A percentile compares a stretch with the other conserved stretches of the same genome.
phyloP scores from a whole-genome alignment of 2,888 invertebrate genomes.

The Chymomyza amoena region DNA sequence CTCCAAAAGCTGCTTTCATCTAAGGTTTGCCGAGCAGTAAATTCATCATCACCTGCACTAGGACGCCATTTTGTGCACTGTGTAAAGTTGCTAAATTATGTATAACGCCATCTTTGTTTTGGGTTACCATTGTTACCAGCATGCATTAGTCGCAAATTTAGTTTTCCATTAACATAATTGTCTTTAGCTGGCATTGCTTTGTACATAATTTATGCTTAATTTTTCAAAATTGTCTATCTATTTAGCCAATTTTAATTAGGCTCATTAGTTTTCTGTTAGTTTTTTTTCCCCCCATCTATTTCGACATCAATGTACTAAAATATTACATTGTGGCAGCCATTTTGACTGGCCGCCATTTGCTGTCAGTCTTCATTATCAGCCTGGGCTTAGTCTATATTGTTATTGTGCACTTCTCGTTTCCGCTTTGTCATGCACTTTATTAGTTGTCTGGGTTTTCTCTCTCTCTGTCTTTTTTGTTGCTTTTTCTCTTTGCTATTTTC shows the following conservation, averaged over 20 bases:
- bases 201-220: background rate
- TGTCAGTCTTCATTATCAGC: background rate
- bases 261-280: background rate
- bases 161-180: background rate
- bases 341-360: background rate
- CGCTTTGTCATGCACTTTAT: background rate
- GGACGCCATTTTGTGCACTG: background rate
- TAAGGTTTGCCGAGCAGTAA: background rate
- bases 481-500: constrained; percentile 29
- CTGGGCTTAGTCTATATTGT: background rate
- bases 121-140: background rate
- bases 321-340: background rate
- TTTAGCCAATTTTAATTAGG: background rate
- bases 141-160: background rate
- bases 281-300: background rate
- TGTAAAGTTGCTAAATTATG: background rate
- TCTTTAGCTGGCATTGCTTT: background rate
- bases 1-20: background rate
- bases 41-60: background rate
- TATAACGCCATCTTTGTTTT: background rate
- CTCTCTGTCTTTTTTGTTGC: background rate
- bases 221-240: background rate
- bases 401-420: constrained; percentile 2
- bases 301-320: background rate
- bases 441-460: background rate